phyloP scores from a whole-genome alignment of 2,888 invertebrate species.

The Parapristionchus giblindavisi region DNA sequence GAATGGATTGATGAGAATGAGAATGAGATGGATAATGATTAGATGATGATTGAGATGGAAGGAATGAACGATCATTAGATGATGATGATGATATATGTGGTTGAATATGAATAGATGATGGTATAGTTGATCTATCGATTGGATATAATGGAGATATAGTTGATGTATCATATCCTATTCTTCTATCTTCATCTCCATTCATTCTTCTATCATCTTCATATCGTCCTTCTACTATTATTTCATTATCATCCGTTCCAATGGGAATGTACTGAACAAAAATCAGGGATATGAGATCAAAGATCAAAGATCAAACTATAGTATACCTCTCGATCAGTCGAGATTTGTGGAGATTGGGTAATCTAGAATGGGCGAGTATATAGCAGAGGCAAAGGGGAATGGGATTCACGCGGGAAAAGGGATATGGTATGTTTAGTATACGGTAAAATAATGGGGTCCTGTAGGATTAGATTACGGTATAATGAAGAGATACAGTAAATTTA shows the following conservation, averaged over 20 bases:
- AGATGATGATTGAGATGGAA: too few species aligned
- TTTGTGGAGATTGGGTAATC: not conserved
- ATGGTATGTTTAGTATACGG: not conserved
- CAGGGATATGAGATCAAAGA: not conserved
- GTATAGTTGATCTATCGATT: too few species aligned
- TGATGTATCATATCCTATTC: not conserved
- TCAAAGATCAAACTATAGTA: constrained; percentile 24
- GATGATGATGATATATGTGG: too few species aligned
- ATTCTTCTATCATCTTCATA: constrained; percentile 20
- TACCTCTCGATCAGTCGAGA: constrained; percentile 17
- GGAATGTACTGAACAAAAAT: constrained; percentile 21
- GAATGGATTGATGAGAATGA: too few species aligned
- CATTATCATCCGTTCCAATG: constrained; percentile 2
- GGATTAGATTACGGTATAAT: too few species aligned
- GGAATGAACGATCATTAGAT: too few species aligned
- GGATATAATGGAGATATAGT: too few species aligned
- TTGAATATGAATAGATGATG: too few species aligned
- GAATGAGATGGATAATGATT: too few species aligned
- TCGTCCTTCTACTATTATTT: not conserved
- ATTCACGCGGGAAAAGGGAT: not conserved
- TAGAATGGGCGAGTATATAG: constrained; percentile 4
- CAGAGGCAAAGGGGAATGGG: not conserved
- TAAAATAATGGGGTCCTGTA: too few species aligned
- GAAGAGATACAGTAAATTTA: too few species aligned
- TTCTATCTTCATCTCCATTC: not conserved